These are phyloP conservation scores for Drosophila tropicalis DNA, from an alignment of 1,140 invertebrate genomes.

Conservation along the genomic window DNA sequence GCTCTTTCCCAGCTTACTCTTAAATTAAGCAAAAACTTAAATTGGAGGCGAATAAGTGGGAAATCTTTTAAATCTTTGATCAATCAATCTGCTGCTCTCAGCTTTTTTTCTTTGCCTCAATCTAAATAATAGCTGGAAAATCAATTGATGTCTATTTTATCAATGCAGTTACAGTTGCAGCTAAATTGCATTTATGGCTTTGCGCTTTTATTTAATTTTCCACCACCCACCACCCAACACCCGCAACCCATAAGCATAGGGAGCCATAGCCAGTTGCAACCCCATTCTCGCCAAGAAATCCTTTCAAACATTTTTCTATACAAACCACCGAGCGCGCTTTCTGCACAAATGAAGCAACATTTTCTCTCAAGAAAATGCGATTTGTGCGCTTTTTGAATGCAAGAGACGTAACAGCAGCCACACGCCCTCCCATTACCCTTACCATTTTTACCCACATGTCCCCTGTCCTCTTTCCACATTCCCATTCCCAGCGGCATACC, in stretches of 20 bases:
- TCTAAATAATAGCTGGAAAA: slow-evolving; percentile 70
- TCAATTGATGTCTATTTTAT: slow-evolving; percentile 77
- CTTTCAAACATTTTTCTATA: slow-evolving; percentile 78
- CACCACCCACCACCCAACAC: slow-evolving; percentile 31
- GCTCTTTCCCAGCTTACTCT: no score
- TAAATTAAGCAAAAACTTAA: slow-evolving; percentile 19
- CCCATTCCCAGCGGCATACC: background rate
- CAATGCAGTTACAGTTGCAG: slow-evolving; percentile 59
- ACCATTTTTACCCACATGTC: background rate
- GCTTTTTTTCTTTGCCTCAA: slow-evolving; percentile 24
- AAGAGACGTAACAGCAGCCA: slow-evolving; percentile 58
- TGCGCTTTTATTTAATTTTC: slow-evolving; percentile 72
- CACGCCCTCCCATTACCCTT: slow-evolving; percentile 32
- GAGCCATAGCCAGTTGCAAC: background rate
- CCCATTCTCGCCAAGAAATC: slow-evolving; percentile 55
- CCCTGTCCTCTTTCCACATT: background rate
- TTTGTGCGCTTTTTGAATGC: slow-evolving; percentile 80
- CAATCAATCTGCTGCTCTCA: slow-evolving; percentile 27
- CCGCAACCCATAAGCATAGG: background rate
- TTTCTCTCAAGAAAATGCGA: slow-evolving; percentile 79
- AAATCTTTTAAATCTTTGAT: slow-evolving; percentile 8
- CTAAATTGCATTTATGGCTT: slow-evolving; percentile 80
- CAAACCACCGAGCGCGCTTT: slow-evolving; percentile 54
- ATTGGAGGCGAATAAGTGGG: slow-evolving; percentile 1
- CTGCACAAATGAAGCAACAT: slow-evolving; percentile 81